Evolutionary conservation across 2,113 vertebrate species (phyloP).

Genomic region (Ammospiza caudacuta): DNA sequence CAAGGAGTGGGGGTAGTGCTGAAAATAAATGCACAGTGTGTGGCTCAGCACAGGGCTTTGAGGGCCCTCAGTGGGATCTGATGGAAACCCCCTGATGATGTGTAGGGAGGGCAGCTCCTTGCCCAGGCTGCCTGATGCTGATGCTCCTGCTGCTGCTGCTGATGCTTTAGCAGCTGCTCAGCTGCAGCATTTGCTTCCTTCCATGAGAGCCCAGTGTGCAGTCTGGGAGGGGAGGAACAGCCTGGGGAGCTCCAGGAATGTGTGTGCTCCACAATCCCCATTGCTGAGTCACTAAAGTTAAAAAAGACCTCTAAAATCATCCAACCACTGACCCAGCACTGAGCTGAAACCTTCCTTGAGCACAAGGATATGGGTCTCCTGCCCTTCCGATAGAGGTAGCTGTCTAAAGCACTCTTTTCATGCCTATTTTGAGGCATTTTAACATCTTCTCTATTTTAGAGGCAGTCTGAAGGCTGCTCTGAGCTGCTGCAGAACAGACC

Average conservation of each 20-base stretch:
- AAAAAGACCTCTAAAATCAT: not conserved
- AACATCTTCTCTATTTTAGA: not conserved
- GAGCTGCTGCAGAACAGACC: not conserved
- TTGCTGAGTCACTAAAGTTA: rapidly evolving
- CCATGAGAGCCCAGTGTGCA: rapidly evolving
- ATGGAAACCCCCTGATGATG: rapidly evolving
- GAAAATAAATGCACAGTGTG: rapidly evolving
- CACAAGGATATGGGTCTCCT: too few relatives aligned
- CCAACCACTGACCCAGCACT: not conserved
- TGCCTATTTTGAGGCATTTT: rapidly evolving
- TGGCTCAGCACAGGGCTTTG: not conserved
- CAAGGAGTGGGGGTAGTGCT: not conserved
- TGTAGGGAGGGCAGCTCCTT: not conserved
- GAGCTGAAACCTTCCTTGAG: not conserved
- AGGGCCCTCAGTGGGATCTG: not conserved
- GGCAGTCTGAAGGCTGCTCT: not conserved
- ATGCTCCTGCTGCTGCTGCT: not conserved
- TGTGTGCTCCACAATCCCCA: not conserved
- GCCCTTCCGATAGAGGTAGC: not conserved
- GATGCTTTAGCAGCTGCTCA: rapidly evolving
- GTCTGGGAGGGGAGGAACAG: rapidly evolving
- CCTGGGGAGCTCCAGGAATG: too few relatives aligned
- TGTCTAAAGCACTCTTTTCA: not conserved
- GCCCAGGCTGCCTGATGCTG: rapidly evolving
- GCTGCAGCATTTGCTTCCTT: not conserved